Base-by-base conservation (phyloP, 2,797 vertebrate species). In the Hozukius guyotensis region DNA sequence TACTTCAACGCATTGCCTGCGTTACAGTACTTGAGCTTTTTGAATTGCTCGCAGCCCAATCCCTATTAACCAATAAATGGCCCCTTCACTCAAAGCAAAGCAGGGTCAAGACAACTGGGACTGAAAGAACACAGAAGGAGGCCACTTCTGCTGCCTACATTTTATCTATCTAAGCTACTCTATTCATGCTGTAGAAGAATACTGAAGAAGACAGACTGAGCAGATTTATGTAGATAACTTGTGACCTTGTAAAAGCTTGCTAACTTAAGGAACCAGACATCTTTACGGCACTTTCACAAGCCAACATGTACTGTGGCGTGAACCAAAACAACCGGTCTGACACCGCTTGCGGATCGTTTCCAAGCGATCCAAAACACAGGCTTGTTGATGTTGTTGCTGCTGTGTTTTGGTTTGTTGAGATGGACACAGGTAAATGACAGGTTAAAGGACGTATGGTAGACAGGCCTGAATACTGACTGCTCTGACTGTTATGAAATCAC, bases 1-100 rank as follows among this genome's bases (percentile, higher is more conserved):
- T 22, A 36, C 32, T 49, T 71, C 46, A 52, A n/a, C 18, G 12
- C 10, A 77, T 12, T 55, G 22, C 24, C 18, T 75, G 38, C n/a
- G 8, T 72, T 53, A 12, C 38, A 6, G 46, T 52, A 20, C 18
- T 52, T 14, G n/a, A 32, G 24, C 25, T 36, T 25, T 68, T 36
- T 71, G n/a, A 73, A 56, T 81, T 59, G 78, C 22, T 69, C 9
- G 10, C 31, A 11, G 29, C 12, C 10, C n/a, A 61, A 56, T 65
- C 49, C 63, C 64, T 75, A 65, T 87, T 84, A 88, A 75, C 78
- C 71, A 36, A 62, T 74, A 74, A 69, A 36, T 76, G 70, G 49
- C 36, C 69, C 60, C 24, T 77, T 71, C 53, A 62, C 31, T 80
- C 24, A 31, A 77, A 82, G 61, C 72, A 74, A 78, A 32, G 14